Conservation (phyloP, 2,888 invertebrate genomes). For the Pheosia tremula region DNA sequence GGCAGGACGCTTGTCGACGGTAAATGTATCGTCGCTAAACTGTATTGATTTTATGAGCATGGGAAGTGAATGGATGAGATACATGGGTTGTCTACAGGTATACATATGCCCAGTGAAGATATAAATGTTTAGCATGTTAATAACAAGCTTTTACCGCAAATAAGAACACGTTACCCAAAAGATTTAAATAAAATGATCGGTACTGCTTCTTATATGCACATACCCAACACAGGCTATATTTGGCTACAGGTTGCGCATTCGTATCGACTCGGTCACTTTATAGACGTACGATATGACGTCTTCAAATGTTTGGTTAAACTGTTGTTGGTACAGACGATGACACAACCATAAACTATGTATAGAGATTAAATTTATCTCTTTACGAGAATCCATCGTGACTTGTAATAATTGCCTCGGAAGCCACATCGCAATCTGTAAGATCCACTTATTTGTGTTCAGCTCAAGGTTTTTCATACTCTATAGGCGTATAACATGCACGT, state of each 20-base stretch:
- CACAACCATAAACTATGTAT: too few relatives aligned
- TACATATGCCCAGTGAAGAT: too few relatives aligned
- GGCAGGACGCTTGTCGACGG: not conserved
- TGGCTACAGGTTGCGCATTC: not conserved
- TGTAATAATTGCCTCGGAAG: not conserved
- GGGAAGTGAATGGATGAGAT: too few relatives aligned
- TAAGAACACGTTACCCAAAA: not conserved
- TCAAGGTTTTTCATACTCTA: not conserved
- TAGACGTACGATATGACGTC: not conserved
- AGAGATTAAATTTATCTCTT: too few relatives aligned
- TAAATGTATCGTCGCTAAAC: not conserved
- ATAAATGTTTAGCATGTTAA: too few relatives aligned
- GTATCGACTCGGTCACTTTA: not conserved
- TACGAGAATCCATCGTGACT: not conserved
- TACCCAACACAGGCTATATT: too few relatives aligned
- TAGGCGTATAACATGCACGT: not conserved
- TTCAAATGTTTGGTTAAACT: not conserved
- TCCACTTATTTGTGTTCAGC: not conserved
- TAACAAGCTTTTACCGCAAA: too few relatives aligned
- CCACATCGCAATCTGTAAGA: not conserved
- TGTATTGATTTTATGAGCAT: too few relatives aligned
- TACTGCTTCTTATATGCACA: too few relatives aligned
- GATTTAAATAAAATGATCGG: not conserved
- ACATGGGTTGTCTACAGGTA: too few relatives aligned
- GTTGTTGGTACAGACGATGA: not conserved